phyloP scores from a whole-genome alignment of 2,113 vertebrate genomes.

The Reinhardtius hippoglossoides region DNA sequence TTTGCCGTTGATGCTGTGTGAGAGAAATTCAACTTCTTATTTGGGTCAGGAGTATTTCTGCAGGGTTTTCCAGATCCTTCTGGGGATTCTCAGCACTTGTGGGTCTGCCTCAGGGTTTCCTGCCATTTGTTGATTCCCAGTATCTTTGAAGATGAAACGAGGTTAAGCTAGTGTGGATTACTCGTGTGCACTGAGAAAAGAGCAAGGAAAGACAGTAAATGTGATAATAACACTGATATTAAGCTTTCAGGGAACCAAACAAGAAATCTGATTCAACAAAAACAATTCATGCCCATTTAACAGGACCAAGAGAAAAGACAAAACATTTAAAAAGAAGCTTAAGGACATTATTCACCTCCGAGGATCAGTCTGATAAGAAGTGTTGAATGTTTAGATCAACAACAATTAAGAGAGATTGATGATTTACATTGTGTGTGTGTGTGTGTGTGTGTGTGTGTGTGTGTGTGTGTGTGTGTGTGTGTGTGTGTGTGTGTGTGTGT shows the following conservation, averaged over 20 bases:
- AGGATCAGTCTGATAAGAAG: background rate
- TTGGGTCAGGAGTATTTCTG: background rate
- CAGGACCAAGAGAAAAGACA: too few species aligned
- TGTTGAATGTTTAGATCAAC: background rate
- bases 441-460: too few species aligned
- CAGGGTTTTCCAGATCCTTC: background rate
- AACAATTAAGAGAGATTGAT: background rate
- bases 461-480: constrained; percentile 17
- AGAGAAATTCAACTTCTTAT: background rate
- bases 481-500: constrained; percentile 46
- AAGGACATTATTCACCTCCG: too few species aligned
- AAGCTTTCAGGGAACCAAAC: too few species aligned
- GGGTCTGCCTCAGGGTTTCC: background rate
- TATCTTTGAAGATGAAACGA: background rate
- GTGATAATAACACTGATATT: too few species aligned
- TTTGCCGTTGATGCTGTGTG: background rate
- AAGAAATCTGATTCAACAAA: too few species aligned
- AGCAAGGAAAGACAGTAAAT: too few species aligned
- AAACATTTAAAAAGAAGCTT: too few species aligned
- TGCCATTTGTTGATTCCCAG: background rate
- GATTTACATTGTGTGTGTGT: background rate
- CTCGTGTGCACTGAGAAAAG: too few species aligned
- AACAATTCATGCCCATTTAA: too few species aligned
- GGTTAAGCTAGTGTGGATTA: too few species aligned
- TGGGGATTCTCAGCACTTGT: background rate